Conservation (phyloP, 2,888 invertebrate species). For the Hypomecis punctinalis region DNA sequence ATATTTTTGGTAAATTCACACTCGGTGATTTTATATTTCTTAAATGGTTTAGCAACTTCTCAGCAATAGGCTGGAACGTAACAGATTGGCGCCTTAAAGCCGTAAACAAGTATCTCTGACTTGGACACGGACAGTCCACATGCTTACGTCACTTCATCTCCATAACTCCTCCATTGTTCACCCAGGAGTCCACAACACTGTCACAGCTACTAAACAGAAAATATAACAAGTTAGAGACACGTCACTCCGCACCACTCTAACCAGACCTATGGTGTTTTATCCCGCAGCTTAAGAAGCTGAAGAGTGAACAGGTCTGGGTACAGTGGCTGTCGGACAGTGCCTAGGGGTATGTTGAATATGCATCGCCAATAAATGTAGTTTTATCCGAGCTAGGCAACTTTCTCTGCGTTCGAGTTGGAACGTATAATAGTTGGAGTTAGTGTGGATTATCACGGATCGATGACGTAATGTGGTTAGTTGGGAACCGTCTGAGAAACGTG, state of each 20-base stretch:
- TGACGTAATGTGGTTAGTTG: constrained; percentile 27
- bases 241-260: constrained; percentile 50
- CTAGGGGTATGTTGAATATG: constrained; percentile 79
- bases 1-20: too few relatives aligned
- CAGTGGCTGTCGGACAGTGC: constrained; percentile 58
- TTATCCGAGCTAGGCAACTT: constrained; percentile 75
- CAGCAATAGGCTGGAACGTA: too few relatives aligned
- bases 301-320: constrained; percentile 46
- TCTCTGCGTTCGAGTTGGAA: constrained; percentile 62
- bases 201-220: constrained; percentile 66
- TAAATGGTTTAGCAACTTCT: too few relatives aligned
- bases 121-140: constrained; percentile 2
- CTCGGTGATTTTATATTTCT: too few relatives aligned
- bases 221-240: constrained; percentile 71
- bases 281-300: constrained; percentile 18
- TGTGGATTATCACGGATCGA: constrained; percentile 40
- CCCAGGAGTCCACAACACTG: constrained; percentile 54
- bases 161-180: constrained; percentile 19
- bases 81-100: too few relatives aligned
- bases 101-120: background rate
- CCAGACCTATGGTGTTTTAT: constrained; percentile 43
- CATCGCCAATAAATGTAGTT: constrained; percentile 81
- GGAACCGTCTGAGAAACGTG: background rate
- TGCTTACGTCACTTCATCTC: constrained; percentile 6
- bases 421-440: constrained; percentile 48